Conservation (phyloP, 1,140 invertebrate genomes). For the Holotrichia oblita region DNA sequence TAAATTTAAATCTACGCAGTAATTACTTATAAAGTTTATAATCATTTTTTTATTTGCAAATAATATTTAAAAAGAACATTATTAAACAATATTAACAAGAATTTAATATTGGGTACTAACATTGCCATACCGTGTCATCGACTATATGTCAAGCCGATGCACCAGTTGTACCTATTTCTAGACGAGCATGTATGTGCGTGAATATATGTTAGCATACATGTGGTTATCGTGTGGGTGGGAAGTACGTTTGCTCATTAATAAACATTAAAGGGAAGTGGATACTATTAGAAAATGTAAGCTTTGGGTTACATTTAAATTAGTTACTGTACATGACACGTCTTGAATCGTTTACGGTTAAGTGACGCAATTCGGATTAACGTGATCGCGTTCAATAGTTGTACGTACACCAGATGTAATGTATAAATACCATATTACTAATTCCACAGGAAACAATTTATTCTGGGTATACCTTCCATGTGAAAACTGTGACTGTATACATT, state of each 20-base stretch:
- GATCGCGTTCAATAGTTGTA: slow-evolving; percentile 8
- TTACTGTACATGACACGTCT: slow-evolving; percentile 23
- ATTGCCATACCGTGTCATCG: no score
- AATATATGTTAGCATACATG: neutral
- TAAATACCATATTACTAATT: neutral
- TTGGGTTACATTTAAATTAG: slow-evolving; percentile 30
- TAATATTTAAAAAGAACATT: no score
- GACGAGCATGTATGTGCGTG: neutral
- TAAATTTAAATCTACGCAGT: no score
- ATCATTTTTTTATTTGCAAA: no score
- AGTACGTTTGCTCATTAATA: slow-evolving; percentile 32
- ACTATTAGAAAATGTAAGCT: slow-evolving; percentile 35
- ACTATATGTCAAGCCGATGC: neutral
- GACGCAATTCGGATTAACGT: slow-evolving; percentile 18
- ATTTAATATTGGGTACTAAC: no score
- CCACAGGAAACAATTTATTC: no score
- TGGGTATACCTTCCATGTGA: no score
- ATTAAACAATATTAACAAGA: no score
- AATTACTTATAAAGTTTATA: no score
- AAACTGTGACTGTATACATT: no score
- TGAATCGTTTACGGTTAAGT: slow-evolving; percentile 31
- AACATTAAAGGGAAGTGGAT: slow-evolving; percentile 33
- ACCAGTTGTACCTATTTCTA: neutral
- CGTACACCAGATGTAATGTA: neutral
- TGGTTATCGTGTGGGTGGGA: slow-evolving; percentile 26